Evolutionary conservation across 2,888 invertebrate genomes (phyloP).

Genomic region (Criorhina ranunculi): DNA sequence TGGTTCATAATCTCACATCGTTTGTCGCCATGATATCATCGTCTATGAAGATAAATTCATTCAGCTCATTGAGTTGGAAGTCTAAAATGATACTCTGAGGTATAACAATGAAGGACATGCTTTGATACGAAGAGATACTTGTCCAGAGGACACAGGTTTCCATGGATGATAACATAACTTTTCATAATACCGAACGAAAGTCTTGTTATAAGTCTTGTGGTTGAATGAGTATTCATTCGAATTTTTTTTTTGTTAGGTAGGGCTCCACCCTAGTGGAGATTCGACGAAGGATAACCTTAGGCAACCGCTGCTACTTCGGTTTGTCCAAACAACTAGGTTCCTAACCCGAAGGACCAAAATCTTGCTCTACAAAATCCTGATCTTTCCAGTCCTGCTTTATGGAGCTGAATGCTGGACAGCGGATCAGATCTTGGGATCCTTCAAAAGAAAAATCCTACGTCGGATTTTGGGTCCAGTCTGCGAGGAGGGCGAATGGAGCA

Average conservation of each 20-base stretch:
- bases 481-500: too few relatives aligned
- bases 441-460: too few relatives aligned
- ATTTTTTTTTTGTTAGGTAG: background rate
- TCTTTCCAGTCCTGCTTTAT: too few relatives aligned
- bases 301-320: too few relatives aligned
- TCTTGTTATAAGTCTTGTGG: background rate
- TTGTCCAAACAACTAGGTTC: too few relatives aligned
- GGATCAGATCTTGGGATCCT: too few relatives aligned
- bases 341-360: too few relatives aligned
- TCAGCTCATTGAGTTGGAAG: slow-evolving; percentile 11
- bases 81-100: background rate
- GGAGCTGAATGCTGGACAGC: too few relatives aligned
- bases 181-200: background rate
- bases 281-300: too few relatives aligned
- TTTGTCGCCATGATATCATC: background rate
- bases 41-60: slow-evolving; percentile 5
- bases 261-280: too few relatives aligned
- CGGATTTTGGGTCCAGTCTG: too few relatives aligned
- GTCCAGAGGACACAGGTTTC: background rate
- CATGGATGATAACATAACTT: background rate
- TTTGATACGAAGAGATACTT: background rate
- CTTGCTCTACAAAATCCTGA: too few relatives aligned
- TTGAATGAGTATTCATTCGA: background rate
- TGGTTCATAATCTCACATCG: background rate
- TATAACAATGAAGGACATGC: background rate